Base-by-base conservation (phyloP, 2,888 invertebrate species). In the Nomada flava region DNA sequence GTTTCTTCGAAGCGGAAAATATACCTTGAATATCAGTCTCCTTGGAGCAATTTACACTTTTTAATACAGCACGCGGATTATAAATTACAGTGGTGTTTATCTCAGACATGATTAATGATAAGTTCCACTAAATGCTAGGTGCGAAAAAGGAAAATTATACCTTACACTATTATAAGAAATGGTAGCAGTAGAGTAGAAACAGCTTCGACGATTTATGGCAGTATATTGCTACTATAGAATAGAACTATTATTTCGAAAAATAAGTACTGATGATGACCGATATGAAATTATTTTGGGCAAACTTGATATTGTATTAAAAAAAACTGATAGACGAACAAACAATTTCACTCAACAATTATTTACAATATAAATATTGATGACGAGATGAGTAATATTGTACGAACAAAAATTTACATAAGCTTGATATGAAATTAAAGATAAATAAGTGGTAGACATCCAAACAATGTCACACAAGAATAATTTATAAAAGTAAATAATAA, bases 121-220 rank as follows among this genome's bases (percentile, higher is more conserved):
- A 47, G 47, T 47, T 47, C 47, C 11, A 47, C 47, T 47, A 36
- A 83, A 82, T 68, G 83, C 79, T 82, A 86, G 86, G 89, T 91
- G 90, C 89, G 89, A 89, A 90, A 82, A 88, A 76, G 86, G 88
- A 88, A 87, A 44, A 23, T 47, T 42, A 26, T 44, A 20, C n/a
- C 13, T 47, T 47, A 5, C 29, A 13, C 20, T 13, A 52, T 5
- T 11, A 23, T 10, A 36, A 23, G 13, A 36, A 64, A 44, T 20
- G 15, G 15, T 52, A 52, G 57, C 10, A 10, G 9, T 29, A 42
- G 23, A 29, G 23, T 26, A 55, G 3, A 20, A 76, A 65, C 67
- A 29, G 55, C 23, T 68, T 55, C 29, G 42, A 68, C 63, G 59
- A 62, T 67, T 36, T 18, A 13, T 23, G 47, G 7, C 7, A 50